Conservation (phyloP, 2,113 vertebrate species). For the Cinclus mexicanus region DNA sequence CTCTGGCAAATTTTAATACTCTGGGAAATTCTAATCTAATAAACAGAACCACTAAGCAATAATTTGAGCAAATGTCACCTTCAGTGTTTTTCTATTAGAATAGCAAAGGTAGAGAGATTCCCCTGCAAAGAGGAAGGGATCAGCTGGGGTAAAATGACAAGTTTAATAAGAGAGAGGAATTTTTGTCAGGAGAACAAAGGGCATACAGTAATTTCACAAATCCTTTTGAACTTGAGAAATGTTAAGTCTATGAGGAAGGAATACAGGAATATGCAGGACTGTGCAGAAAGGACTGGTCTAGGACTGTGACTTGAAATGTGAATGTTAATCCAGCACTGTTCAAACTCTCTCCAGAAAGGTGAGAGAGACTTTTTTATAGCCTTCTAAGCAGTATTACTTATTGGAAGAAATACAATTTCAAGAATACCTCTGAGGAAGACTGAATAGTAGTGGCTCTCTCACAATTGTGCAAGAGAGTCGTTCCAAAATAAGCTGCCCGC, state of each 20-base stretch:
- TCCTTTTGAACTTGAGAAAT: neutral
- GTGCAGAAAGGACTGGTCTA: neutral
- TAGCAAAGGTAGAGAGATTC: neutral
- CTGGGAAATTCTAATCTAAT: neutral
- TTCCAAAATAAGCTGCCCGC: neutral
- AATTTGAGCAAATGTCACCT: conserved; percentile 5
- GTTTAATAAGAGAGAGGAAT: neutral
- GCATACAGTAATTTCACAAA: neutral
- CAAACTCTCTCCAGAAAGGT: conserved; percentile 19
- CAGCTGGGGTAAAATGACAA: neutral
- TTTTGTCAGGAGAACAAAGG: conserved; percentile 19
- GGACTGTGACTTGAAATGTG: neutral
- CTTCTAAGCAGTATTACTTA: conserved; percentile 30
- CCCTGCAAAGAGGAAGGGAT: neutral
- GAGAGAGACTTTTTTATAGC: neutral
- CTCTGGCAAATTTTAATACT: neutral
- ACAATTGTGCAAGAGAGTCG: neutral
- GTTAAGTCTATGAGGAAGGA: neutral
- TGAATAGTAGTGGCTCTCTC: neutral
- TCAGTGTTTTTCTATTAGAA: neutral
- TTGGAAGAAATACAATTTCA: conserved; percentile 38
- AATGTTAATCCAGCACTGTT: conserved; percentile 21
- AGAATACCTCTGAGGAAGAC: neutral
- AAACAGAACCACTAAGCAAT: neutral
- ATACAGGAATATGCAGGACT: neutral